phyloP scores from a whole-genome alignment of 2,113 vertebrate genomes.

The Ammodramus savannarum region DNA sequence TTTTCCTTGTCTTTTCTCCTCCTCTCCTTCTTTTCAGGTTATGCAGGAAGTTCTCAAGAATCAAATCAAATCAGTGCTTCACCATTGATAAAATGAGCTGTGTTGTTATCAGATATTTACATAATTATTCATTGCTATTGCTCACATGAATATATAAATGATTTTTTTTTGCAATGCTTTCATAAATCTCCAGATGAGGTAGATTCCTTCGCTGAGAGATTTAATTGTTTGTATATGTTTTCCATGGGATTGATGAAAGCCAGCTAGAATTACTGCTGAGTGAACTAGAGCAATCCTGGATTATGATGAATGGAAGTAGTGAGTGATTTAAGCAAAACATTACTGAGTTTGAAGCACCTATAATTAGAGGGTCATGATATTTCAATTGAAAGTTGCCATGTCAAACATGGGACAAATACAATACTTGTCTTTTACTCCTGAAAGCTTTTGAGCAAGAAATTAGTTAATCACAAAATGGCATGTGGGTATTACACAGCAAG shows the following conservation, averaged over 20 bases:
- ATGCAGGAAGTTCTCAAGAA: not conserved
- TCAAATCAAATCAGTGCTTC: not conserved
- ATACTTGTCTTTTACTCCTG: not conserved
- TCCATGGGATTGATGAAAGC: constrained; percentile 36
- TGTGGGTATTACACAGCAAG: not conserved
- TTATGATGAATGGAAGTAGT: constrained; percentile 32
- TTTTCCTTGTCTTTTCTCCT: not conserved
- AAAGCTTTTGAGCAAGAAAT: constrained; percentile 7
- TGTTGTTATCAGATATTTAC: not conserved
- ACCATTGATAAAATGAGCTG: not conserved
- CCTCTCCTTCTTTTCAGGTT: not conserved
- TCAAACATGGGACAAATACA: not conserved
- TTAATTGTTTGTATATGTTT: constrained; percentile 34
- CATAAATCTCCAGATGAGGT: not conserved
- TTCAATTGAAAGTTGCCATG: not conserved
- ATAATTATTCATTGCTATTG: not conserved
- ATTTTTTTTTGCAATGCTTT: not conserved
- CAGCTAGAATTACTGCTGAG: constrained; percentile 23
- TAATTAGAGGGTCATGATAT: not conserved
- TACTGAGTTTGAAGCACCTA: not conserved
- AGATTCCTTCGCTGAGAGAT: constrained; percentile 42
- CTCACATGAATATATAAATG: not conserved
- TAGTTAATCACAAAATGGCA: not conserved
- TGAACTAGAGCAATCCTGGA: not conserved
- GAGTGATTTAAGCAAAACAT: constrained; percentile 10